These are phyloP conservation scores for Rhyzopertha dominica DNA, from an alignment of 1,140 invertebrate genomes.

Conservation along the genomic window DNA sequence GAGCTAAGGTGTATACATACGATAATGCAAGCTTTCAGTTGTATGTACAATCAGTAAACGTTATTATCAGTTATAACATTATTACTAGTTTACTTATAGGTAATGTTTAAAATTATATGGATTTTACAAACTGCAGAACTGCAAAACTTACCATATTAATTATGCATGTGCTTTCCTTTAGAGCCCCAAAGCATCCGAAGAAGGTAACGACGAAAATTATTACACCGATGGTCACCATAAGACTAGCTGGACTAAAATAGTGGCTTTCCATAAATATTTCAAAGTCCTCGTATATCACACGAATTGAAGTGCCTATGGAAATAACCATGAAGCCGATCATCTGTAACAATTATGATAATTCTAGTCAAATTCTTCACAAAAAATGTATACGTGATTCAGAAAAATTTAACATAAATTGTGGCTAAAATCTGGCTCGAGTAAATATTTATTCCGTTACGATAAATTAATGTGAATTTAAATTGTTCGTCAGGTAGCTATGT, in stretches of 20 bases:
- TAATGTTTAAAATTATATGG: no score
- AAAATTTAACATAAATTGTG: no score
- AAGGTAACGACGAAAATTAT: constrained; percentile 73
- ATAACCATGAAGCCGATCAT: constrained; percentile 69
- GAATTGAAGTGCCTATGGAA: constrained; percentile 71
- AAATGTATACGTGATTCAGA: neutral
- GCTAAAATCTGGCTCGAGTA: no score
- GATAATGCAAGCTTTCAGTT: no score
- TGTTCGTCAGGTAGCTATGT: no score
- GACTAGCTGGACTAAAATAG: constrained; percentile 65
- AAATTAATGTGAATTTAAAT: no score
- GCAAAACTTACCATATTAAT: constrained; percentile 64
- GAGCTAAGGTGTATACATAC: no score
- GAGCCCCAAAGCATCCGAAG: constrained; percentile 76
- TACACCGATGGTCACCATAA: constrained; percentile 70
- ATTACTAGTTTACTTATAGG: no score
- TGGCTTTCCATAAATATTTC: constrained; percentile 61
- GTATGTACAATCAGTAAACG: no score
- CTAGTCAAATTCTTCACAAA: constrained; percentile 2
- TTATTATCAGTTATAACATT: no score
- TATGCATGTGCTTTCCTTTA: constrained; percentile 78
- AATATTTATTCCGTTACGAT: no score
- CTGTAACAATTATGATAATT: constrained; percentile 44
- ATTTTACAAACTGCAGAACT: no score
- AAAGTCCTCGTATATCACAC: constrained; percentile 68